Base-by-base conservation (phyloP, 2,888 invertebrate species). In the Campaea margaritaria region DNA sequence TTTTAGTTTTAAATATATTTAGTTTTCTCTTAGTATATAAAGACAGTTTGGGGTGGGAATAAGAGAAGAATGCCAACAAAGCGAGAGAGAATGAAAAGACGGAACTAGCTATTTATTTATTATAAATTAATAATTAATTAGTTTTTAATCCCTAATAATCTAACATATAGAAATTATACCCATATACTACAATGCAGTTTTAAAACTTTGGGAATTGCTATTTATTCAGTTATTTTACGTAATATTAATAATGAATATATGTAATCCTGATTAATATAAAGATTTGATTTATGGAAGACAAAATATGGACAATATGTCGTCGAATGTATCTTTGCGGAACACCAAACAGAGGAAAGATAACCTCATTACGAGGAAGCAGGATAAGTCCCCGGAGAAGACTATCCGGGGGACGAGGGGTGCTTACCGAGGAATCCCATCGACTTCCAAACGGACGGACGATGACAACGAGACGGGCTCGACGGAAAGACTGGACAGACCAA, bases 61-160 rank as follows among this genome's bases (percentile, higher is more conserved):
- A 51, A 71, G 76, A 66, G 76, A 75, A 85, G 84, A 78, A 90
- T 89, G 91, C 85, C 86, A 90, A 90, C 74, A 72, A 72, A 79
- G 76, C 66, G 91, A 91, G 91, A 91, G 91, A 92, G 91, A 92
- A 87, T 76, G 65, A 90, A 89, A 91, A 92, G 92, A 91, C 91
- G 88, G 86, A 91, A 79, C 69, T 89, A 89, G 83, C 82, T 85
- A 87, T 88, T 89, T 89, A 89, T 89, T 90, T 84, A 82, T 82
- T 76, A 74, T 76, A 75, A 59, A 21, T 54, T 52, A 74, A 83
- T 48, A 73, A 83, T 83, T 78, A 82, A 82, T 81, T 83, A 86
- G 77, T 48, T 80, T 67, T 83, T 81, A 78, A 77, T 76, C 73
- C 75, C 73, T 75, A 68, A 75, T 79, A 78, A 75, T 72, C 69